Conservation (phyloP, 2,113 vertebrate species). For the Anas platyrhynchos region DNA sequence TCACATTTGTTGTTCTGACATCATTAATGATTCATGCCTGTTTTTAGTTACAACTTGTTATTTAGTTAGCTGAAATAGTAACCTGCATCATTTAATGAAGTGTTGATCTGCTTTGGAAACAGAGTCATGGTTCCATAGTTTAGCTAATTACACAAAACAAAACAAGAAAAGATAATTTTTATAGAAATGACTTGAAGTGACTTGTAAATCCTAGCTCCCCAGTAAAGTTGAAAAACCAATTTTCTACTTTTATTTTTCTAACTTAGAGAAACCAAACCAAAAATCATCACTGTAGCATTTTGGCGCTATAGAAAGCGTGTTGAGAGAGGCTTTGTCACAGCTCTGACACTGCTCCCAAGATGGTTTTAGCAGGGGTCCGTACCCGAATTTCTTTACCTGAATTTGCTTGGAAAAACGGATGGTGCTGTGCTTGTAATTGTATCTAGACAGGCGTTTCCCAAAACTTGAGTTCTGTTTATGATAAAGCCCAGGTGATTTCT, state of each 20-base stretch:
- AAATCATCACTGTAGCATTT: background rate
- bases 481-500: background rate
- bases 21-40: background rate
- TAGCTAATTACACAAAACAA: background rate
- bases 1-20: background rate
- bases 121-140: background rate
- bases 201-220: background rate
- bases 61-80: background rate
- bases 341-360: background rate
- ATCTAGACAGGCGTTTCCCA: background rate
- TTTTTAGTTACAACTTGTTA: background rate
- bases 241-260: background rate
- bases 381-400: background rate
- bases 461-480: background rate
- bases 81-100: slow-evolving; percentile 8
- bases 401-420: background rate
- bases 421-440: background rate
- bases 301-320: background rate
- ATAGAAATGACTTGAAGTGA: background rate
- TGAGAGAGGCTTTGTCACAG: background rate
- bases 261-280: background rate
- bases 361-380: background rate
- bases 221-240: background rate
- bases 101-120: background rate
- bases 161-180: background rate